These are phyloP conservation scores for Aquatica leii DNA, from an alignment of 2,888 invertebrate species.

Conservation along the genomic window DNA sequence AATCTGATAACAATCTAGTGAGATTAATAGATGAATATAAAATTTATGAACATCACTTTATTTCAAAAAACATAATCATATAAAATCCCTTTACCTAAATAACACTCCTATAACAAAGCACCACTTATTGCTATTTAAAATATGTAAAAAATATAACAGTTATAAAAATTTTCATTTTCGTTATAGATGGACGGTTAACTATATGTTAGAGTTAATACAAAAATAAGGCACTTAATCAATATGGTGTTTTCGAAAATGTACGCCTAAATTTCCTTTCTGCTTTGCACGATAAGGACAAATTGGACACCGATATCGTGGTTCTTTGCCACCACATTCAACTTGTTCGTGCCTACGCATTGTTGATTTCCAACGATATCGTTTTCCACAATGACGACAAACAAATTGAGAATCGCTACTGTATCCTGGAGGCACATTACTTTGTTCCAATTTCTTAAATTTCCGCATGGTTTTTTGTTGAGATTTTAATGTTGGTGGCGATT, in stretches of 20 bases:
- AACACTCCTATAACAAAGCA: neutral
- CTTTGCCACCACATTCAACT: conserved; percentile 83
- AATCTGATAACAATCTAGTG: too few species aligned
- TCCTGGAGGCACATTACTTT: conserved; percentile 44
- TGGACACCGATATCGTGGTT: conserved; percentile 81
- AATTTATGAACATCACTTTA: too few species aligned
- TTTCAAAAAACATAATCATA: too few species aligned
- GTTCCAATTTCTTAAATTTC: conserved; percentile 41
- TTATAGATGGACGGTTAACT: too few species aligned
- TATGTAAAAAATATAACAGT: neutral
- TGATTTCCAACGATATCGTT: conserved; percentile 86
- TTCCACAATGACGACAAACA: conserved; percentile 82
- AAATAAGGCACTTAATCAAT: neutral
- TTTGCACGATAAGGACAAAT: conserved; percentile 84
- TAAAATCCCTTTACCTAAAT: too few species aligned
- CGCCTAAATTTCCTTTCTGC: conserved; percentile 82
- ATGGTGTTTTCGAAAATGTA: conserved; percentile 83
- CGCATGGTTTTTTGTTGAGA: conserved; percentile 55
- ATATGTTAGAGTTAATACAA: too few species aligned
- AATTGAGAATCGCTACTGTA: conserved; percentile 66
- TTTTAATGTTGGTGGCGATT: conserved; percentile 15
- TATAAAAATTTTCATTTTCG: too few species aligned
- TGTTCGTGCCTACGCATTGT: conserved; percentile 85
- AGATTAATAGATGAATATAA: too few species aligned
- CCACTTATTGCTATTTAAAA: conserved; percentile 1